Conservation (phyloP, 92 coral and sea anemone genomes). For the Zoanthus solanderi region DNA sequence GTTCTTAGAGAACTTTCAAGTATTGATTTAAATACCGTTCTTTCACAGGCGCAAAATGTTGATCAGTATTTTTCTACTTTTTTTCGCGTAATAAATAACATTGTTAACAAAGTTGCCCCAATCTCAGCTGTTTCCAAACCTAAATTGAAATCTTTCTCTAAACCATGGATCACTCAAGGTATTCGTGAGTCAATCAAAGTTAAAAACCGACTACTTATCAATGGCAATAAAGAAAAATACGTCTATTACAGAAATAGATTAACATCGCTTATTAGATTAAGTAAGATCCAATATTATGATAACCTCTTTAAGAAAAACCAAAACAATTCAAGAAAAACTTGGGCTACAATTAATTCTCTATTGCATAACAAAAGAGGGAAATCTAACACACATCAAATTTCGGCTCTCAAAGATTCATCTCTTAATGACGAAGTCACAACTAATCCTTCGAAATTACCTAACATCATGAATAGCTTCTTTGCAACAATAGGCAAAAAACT, state of each 20-base stretch:
- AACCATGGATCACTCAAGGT: conserved; percentile 20
- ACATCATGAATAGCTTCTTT: conserved; percentile 35
- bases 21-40: conserved; percentile 4
- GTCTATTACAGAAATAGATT: conserved; percentile 11
- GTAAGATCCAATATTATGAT: neutral
- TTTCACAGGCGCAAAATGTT: conserved; percentile 3
- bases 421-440: conserved; percentile 12
- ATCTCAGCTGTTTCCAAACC: conserved; percentile 6
- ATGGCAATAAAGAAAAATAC: conserved; percentile 31
- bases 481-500: conserved; percentile 30
- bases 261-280: neutral
- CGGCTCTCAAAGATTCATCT: conserved; percentile 37
- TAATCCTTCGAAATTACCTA: conserved; percentile 29
- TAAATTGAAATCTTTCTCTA: neutral
- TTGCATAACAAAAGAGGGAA: conserved; percentile 22
- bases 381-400: conserved; percentile 1
- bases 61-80: conserved; percentile 1
- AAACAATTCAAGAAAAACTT: conserved; percentile 24
- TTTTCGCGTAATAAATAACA: neutral
- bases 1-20: conserved; percentile 3
- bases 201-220: conserved; percentile 23
- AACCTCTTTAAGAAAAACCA: neutral
- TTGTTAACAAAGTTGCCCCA: conserved; percentile 1
- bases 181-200: conserved; percentile 35
- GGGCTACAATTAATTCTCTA: conserved; percentile 31